phyloP scores from a whole-genome alignment of 2,113 vertebrate species.

The Pangasianodon hypophthalmus region DNA sequence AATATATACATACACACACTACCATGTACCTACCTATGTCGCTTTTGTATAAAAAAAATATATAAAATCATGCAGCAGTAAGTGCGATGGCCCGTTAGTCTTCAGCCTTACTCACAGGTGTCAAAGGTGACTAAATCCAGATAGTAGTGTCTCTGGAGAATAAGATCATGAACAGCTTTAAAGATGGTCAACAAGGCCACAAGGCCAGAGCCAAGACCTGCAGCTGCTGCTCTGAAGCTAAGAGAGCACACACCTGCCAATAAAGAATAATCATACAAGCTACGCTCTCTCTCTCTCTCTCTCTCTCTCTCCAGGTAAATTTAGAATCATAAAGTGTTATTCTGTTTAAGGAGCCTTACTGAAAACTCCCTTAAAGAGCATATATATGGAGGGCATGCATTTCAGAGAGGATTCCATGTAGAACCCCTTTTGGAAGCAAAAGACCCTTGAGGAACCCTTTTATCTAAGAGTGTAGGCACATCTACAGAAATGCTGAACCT shows the following conservation, averaged over 20 bases:
- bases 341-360: not conserved
- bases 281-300: slow-evolving; percentile 1
- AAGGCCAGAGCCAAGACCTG: slow-evolving; percentile 74
- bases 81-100: slow-evolving; percentile 71
- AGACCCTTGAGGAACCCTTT: not conserved
- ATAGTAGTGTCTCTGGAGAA: slow-evolving; percentile 77
- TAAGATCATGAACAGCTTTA: slow-evolving; percentile 80
- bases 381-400: not conserved
- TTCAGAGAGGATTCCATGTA: not conserved
- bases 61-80: slow-evolving; percentile 60
- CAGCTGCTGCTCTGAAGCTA: slow-evolving; percentile 72
- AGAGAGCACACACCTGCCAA: slow-evolving; percentile 71
- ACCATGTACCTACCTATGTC: not conserved
- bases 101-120: slow-evolving; percentile 58
- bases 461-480: slow-evolving; percentile 25
- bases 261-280: slow-evolving; percentile 50
- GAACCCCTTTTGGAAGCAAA: not conserved
- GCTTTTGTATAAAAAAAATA: not conserved
- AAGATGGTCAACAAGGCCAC: slow-evolving; percentile 70
- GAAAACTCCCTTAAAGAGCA: not conserved
- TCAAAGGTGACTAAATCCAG: slow-evolving; percentile 77
- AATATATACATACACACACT: not conserved
- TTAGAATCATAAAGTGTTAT: not conserved
- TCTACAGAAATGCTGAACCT: slow-evolving; percentile 51
- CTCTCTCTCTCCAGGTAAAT: not conserved